Evolutionary conservation across 2,888 invertebrate genomes (phyloP), one percentile per base, ranked within the genome.

Genomic region (Blomia tropicalis): DNA sequence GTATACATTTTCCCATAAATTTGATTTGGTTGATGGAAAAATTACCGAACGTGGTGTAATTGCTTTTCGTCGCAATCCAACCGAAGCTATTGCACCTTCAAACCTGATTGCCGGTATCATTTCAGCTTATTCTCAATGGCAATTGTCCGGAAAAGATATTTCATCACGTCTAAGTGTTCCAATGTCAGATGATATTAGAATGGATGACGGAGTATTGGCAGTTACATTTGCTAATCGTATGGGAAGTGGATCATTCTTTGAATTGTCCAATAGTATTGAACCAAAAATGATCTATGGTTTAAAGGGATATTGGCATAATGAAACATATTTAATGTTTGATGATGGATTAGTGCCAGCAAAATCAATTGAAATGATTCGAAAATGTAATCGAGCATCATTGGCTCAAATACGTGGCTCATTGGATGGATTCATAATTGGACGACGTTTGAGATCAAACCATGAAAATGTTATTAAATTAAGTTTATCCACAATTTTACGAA

Each of bases 1-100:
- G 41, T 66, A 64, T 53, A 67, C 68, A 67, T 30, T 69, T 0
- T 67, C 67, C 0, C 67, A 68, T 22, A 36, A 36, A 7, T 36
- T 36, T 36, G 36, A 36, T 11, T 11, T 36, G 7, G 7, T 44
- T 31, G 1, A 30, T 19, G 7, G 51, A 7, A 25, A 47, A 17
- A 51, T 60, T 17, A 41, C 53, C 27, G 67, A 68, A 62, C 56
- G 59, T 14, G 68, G 68, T 3, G 68, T 68, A 1, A 66, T 64
- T n/a, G 66, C 63, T 44, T 58, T 67, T n/a, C 56, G 66, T 29
- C 27, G 41, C 14, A 63, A 66, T 27, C 22, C 29, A 43, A 43
- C 36, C 1, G 66, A 68, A 25, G 66, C 67, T 1, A 61, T 68
- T 31, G 63, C 66, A n/a, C 23, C 64, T 14, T 53, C 44, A 17